Evolutionary conservation across 2,797 vertebrate species (phyloP).

Genomic region (Morelia viridis): DNA sequence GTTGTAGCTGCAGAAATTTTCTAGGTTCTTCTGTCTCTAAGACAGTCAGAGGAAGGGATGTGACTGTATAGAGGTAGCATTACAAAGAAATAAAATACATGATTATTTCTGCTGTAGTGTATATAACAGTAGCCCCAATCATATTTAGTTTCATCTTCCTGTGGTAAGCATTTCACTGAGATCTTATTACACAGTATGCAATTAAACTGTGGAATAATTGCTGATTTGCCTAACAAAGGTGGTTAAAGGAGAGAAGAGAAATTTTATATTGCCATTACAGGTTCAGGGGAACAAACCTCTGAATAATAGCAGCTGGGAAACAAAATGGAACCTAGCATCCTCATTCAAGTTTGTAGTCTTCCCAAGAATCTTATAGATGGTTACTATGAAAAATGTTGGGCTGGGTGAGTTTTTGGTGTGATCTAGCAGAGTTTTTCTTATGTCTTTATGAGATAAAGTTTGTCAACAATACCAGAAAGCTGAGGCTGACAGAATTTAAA

Average conservation of each 20-base stretch:
- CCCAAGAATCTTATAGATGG: background rate
- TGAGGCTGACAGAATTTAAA: background rate
- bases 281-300: background rate
- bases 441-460: background rate
- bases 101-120: background rate
- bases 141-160: background rate
- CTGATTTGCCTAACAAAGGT: background rate
- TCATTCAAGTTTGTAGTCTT: background rate
- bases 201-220: background rate
- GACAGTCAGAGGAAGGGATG: background rate
- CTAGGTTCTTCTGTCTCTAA: background rate
- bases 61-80: background rate
- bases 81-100: background rate
- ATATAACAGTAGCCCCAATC: no score
- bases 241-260: background rate
- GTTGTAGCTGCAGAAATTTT: background rate
- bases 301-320: background rate
- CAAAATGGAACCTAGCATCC: no score
- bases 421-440: background rate
- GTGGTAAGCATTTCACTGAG: background rate
- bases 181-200: background rate
- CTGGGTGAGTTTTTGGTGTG: background rate
- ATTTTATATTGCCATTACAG: background rate
- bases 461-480: background rate
- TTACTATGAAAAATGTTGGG: background rate